A percentile compares a stretch with the other conserved stretches of the same genome.
Conservation (phyloP, 2,888 invertebrate genomes). For the Drosophila flavopinicola region DNA sequence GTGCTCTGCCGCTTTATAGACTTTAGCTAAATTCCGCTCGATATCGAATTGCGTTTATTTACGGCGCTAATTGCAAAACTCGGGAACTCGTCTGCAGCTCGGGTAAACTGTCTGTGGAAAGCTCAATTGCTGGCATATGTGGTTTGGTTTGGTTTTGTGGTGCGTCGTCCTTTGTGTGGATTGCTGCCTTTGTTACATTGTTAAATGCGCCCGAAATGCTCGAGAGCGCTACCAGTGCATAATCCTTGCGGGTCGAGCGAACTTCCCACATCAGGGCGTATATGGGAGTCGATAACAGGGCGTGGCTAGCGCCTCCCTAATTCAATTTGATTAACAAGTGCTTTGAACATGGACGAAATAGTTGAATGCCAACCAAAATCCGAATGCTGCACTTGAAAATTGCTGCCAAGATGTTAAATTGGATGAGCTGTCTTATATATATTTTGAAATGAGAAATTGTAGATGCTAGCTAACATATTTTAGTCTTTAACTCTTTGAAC, state of each 20-base stretch:
- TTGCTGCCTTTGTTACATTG: slow-evolving; percentile 15
- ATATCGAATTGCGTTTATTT: slow-evolving; percentile 4
- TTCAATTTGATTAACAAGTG: slow-evolving; percentile 5
- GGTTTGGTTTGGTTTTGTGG: slow-evolving; percentile 6
- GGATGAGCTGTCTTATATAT: no score
- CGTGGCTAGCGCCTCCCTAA: background rate
- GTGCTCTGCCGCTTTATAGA: background rate
- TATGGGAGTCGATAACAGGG: background rate
- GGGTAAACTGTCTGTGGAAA: background rate
- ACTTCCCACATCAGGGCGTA: background rate
- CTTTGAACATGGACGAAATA: background rate
- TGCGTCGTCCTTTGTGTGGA: slow-evolving; percentile 17
- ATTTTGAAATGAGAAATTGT: no score
- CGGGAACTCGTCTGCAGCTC: background rate
- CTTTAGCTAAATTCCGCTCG: background rate
- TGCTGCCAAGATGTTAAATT: no score
- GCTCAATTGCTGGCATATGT: slow-evolving; percentile 1
- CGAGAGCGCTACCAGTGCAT: background rate
- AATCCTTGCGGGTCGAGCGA: background rate
- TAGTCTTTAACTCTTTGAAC: no score
- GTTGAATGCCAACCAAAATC: no score
- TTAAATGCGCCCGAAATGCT: slow-evolving; percentile 3
- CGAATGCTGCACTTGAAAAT: background rate
- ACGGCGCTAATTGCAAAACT: slow-evolving; percentile 8
- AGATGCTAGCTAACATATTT: no score